Conservation (phyloP, 2,113 vertebrate genomes). For the Tragelaphus scriptus region DNA sequence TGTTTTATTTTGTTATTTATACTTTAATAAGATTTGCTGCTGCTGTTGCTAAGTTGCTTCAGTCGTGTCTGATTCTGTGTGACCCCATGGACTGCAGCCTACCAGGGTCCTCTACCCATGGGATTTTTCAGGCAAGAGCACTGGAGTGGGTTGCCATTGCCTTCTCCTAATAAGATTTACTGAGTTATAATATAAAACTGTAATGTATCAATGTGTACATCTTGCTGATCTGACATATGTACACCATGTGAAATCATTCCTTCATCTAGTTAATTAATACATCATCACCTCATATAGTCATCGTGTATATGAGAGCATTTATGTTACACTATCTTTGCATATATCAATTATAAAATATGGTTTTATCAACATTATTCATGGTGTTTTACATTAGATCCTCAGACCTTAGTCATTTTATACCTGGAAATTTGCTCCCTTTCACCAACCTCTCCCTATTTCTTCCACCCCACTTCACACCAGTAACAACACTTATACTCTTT, state of each 20-base stretch:
- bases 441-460: background rate
- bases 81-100: too few species aligned
- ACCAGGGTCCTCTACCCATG: too few species aligned
- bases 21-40: background rate
- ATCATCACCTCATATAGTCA: background rate
- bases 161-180: background rate
- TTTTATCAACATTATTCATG: background rate
- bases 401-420: background rate
- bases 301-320: background rate
- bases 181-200: too few species aligned
- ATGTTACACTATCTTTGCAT: background rate
- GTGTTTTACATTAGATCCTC: background rate
- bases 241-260: background rate
- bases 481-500: background rate
- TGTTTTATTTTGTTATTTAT: background rate
- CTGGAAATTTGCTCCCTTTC: background rate
- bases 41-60: too few species aligned
- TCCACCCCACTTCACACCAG: background rate
- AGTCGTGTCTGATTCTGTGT: too few species aligned
- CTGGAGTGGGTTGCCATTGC: too few species aligned
- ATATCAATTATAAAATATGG: background rate
- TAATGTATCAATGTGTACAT: background rate
- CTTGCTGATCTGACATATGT: background rate
- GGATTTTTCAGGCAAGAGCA: too few species aligned
- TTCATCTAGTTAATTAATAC: background rate